Evolutionary conservation across 2,797 vertebrate genomes (phyloP).

Genomic region (Myotis pilosus): DNA sequence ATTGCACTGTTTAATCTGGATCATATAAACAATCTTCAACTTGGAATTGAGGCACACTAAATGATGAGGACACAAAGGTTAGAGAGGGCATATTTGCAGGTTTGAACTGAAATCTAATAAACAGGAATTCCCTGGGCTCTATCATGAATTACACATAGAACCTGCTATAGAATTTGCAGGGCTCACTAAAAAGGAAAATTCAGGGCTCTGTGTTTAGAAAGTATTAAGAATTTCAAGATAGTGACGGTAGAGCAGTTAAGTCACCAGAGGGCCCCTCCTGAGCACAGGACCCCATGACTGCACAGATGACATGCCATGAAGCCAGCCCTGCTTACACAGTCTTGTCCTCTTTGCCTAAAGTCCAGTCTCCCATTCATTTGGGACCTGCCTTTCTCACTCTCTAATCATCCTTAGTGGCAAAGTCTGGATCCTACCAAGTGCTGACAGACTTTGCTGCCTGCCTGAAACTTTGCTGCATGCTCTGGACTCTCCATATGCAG

Average conservation of each 20-base stretch:
- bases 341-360: not conserved
- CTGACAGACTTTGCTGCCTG: not conserved
- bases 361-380: not conserved
- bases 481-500: not conserved
- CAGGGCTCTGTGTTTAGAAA: not conserved
- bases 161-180: not conserved
- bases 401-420: not conserved
- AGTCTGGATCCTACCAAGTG: not conserved
- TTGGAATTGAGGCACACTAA: not conserved
- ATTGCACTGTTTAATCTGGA: constrained; percentile 20
- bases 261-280: not conserved
- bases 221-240: not conserved
- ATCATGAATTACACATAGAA: not conserved
- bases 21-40: not conserved
- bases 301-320: not conserved
- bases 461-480: not conserved
- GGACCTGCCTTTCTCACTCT: not conserved
- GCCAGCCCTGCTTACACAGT: not conserved
- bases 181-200: not conserved
- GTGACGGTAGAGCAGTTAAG: not conserved
- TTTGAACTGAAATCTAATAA: not conserved
- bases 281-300: not conserved
- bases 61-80: not conserved
- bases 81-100: not conserved
- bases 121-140: not conserved